Base-by-base conservation (phyloP, 92 coral and sea anemone genomes). In the Diadumene lineata region DNA sequence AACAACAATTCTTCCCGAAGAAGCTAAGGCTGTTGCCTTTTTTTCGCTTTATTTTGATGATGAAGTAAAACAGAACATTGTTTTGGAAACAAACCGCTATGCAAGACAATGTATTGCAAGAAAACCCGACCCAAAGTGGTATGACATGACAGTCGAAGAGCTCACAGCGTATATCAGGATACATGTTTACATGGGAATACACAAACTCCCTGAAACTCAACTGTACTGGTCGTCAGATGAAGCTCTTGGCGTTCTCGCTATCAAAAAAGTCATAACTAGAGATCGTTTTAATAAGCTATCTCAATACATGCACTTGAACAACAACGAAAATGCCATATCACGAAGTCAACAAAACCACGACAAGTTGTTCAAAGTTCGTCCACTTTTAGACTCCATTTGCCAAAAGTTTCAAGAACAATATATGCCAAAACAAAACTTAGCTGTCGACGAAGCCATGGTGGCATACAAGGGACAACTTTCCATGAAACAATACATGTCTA, bases 381-480 rank as follows among this genome's bases (percentile, higher is more conserved):
- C 82, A 22, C 46, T 83, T 25, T 48, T 83, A 7, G 79, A 83
- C 31, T 27, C 69, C 19, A 72, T 83, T 8, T 58, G 62, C 27
- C 23, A 53, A 25, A n/a, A 32, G 43, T 50, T 56, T 38, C 31
- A 10, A 0, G 60, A 66, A 25, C 38, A 74, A 22, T 75, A 58
- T 65, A 8, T 19, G 18, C 87, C 85, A 2, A 56, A 66, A 25
- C 76, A 81, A 62, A 70, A 73, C 63, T 61, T 80, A 1, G 65
- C 79, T 33, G 56, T 83, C 9, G 85, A 82, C 69, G 84, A 82
- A 43, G 81, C 69, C 34, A 77, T 87, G 87, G 74, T 82, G 70
- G 77, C 38, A 1, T 76, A 72, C 43, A 81, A 82, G 50, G 78
- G 90, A 34, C 73, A 64, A 13, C 69, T 85, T 9, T n/a, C 70